A percentile compares a stretch with the other conserved stretches of the same genome.
These are phyloP conservation scores for Drosophila kanapiae DNA, from an alignment of 1,140 invertebrate species.

Conservation along the genomic window DNA sequence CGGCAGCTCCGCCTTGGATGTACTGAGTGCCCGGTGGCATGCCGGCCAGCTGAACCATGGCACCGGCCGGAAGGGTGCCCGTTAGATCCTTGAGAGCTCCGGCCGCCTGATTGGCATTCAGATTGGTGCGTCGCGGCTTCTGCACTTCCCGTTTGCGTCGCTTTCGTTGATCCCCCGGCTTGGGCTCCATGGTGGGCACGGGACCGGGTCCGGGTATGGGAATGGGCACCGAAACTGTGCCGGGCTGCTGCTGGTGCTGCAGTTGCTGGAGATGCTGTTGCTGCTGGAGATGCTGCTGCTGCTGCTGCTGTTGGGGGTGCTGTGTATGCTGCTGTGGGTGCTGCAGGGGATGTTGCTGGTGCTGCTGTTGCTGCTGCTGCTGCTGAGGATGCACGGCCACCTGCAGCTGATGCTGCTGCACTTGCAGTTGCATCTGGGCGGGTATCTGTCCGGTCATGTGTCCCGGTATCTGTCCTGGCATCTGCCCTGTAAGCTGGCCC, in stretches of 20 bases:
- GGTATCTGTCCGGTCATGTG: constrained; percentile 16
- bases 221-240: neutral
- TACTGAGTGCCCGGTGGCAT: constrained; percentile 43
- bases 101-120: constrained; percentile 76
- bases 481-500: constrained; percentile 19
- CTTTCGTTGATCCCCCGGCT: constrained; percentile 87
- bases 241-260: neutral
- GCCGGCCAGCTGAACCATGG: constrained; percentile 50
- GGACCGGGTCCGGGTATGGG: neutral
- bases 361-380: constrained; percentile 20
- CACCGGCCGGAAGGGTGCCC: constrained; percentile 48
- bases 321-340: constrained; percentile 22
- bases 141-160: constrained; percentile 93
- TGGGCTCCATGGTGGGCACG: constrained; percentile 41
- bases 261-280: neutral
- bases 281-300: constrained; percentile 9
- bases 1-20: constrained; percentile 7
- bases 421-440: constrained; percentile 29
- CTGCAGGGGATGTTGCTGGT: constrained; percentile 12
- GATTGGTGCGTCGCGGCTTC: constrained; percentile 90
- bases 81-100: constrained; percentile 45
- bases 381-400: constrained; percentile 24
- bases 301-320: constrained; percentile 24
- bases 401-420: constrained; percentile 34
- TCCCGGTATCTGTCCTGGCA: constrained; percentile 11